Evolutionary conservation across 2,888 invertebrate genomes (phyloP).

Genomic region (Nemurella pictetii): DNA sequence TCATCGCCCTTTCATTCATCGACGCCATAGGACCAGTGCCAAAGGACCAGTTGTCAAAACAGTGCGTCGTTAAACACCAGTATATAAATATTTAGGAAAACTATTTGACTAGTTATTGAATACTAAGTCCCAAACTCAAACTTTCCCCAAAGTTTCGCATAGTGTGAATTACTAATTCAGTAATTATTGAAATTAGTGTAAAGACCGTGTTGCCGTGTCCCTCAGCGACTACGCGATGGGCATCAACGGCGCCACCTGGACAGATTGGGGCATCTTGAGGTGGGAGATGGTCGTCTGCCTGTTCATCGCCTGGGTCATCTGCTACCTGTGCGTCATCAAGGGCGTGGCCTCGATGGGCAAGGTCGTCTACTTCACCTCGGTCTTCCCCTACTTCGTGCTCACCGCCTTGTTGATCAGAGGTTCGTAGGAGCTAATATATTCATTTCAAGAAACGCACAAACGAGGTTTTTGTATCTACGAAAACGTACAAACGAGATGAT

Average conservation of each 20-base stretch:
- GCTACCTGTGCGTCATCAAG: constrained; percentile 45
- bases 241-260: constrained; percentile 45
- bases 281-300: constrained; percentile 56
- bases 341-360: constrained; percentile 46
- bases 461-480: neutral
- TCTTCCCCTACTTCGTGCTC: constrained; percentile 40
- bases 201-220: too few relatives aligned
- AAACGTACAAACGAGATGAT: too few relatives aligned
- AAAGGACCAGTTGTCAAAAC: too few relatives aligned
- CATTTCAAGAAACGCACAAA: neutral
- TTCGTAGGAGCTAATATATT: neutral
- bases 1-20: too few relatives aligned
- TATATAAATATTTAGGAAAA: too few relatives aligned
- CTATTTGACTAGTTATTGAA: too few relatives aligned
- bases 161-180: too few relatives aligned
- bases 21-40: too few relatives aligned
- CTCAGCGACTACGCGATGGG: constrained; percentile 40
- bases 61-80: too few relatives aligned
- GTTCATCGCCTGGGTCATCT: constrained; percentile 53
- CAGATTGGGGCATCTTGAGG: constrained; percentile 48
- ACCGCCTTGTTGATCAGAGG: constrained; percentile 41
- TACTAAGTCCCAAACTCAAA: too few relatives aligned
- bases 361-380: constrained; percentile 40
- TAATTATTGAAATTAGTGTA: too few relatives aligned
- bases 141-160: too few relatives aligned